These are phyloP conservation scores for Scelioninae gen. 1 DNA, from an alignment of 2,888 invertebrate genomes.

Conservation along the genomic window DNA sequence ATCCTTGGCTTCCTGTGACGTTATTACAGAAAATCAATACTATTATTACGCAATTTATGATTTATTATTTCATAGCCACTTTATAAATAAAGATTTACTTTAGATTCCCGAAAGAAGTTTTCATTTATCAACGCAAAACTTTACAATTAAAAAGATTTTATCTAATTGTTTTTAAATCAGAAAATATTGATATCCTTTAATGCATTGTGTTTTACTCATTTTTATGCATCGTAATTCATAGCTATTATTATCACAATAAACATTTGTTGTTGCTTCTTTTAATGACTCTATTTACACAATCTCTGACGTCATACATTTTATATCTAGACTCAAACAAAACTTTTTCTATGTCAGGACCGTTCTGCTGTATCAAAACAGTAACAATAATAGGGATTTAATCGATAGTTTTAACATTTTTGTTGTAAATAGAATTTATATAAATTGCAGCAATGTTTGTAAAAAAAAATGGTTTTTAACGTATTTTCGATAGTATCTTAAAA, in stretches of 20 bases:
- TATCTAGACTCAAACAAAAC: neutral
- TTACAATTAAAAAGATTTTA: neutral
- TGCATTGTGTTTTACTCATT: neutral
- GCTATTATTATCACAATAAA: neutral
- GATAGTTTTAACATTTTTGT: too few relatives aligned
- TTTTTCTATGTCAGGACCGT: neutral
- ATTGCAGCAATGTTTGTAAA: too few relatives aligned
- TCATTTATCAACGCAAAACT: conserved; percentile 13
- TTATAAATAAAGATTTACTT: conserved; percentile 6
- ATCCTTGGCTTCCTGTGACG: conserved; percentile 4
- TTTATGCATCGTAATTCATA: neutral
- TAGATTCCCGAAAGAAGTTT: neutral
- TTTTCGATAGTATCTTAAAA: too few relatives aligned
- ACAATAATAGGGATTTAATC: too few relatives aligned
- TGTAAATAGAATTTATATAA: too few relatives aligned
- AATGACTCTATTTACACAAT: conserved; percentile 12
- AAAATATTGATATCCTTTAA: neutral
- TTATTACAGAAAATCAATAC: conserved; percentile 26
- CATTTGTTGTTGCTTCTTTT: conserved; percentile 6
- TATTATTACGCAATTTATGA: conserved; percentile 13
- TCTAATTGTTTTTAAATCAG: neutral
- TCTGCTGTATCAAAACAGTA: neutral
- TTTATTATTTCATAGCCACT: conserved; percentile 6
- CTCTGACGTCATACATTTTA: neutral
- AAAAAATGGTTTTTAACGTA: too few relatives aligned